Evolutionary conservation across 2,113 vertebrate genomes (phyloP).

Genomic region (Panthera tigris): DNA sequence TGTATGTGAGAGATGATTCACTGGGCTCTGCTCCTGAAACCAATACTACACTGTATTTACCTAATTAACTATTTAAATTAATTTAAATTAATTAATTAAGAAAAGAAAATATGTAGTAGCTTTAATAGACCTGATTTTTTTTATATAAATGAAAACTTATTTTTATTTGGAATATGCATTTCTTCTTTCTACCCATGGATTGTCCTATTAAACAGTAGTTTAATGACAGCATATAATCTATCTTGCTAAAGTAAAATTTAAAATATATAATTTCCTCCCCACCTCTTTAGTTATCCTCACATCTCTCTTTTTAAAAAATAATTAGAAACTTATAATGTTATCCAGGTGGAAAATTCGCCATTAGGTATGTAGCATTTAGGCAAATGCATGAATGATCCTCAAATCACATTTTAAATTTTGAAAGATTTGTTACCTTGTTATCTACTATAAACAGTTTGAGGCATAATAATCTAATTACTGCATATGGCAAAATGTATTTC

Average conservation of each 20-base stretch:
- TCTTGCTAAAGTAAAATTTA: not conserved
- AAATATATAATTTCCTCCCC: not conserved
- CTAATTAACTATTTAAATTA: too few relatives aligned
- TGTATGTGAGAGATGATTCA: too few relatives aligned
- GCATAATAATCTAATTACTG: not conserved
- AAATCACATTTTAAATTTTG: not conserved
- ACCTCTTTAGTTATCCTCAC: not conserved
- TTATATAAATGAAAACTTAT: not conserved
- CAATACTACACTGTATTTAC: too few relatives aligned
- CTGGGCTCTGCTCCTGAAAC: too few relatives aligned
- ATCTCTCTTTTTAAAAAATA: not conserved
- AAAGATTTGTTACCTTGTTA: not conserved
- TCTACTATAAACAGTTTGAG: not conserved
- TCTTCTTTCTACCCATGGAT: not conserved
- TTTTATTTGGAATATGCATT: not conserved
- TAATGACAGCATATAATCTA: not conserved
- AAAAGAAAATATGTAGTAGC: not conserved
- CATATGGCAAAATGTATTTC: not conserved
- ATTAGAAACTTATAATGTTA: not conserved
- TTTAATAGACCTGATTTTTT: not conserved
- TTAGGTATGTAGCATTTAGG: not conserved
- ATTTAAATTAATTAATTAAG: too few relatives aligned
- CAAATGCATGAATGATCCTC: not conserved
- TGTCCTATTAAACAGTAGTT: not conserved
- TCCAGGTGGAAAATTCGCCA: not conserved